Evolutionary conservation across 1,140 invertebrate species (phyloP).

Genomic region (Doryteuthis pealeii): DNA sequence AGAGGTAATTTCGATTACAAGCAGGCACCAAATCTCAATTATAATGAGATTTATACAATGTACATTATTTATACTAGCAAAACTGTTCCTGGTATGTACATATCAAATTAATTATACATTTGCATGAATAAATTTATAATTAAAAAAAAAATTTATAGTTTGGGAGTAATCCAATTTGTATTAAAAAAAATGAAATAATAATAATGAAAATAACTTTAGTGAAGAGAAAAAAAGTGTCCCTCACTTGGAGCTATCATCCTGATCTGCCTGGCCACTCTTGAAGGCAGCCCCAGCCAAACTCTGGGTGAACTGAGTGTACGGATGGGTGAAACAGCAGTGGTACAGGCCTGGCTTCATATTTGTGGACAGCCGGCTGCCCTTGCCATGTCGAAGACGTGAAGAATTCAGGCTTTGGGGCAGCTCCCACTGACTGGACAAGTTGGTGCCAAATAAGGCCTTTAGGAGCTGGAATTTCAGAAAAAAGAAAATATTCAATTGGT

Average conservation of each 20-base stretch:
- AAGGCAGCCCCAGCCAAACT: constrained; percentile 51
- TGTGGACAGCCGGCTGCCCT: constrained; percentile 39
- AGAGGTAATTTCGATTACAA: too few relatives aligned
- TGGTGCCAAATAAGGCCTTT: constrained; percentile 80
- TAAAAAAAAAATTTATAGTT: too few relatives aligned
- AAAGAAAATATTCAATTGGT: neutral
- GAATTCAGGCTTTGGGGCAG: constrained; percentile 30
- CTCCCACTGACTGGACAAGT: constrained; percentile 71
- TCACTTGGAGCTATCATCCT: constrained; percentile 48
- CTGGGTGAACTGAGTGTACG: constrained; percentile 61
- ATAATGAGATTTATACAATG: too few relatives aligned
- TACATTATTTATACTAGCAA: too few relatives aligned
- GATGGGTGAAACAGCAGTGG: constrained; percentile 58
- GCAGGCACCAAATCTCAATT: too few relatives aligned
- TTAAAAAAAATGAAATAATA: too few relatives aligned
- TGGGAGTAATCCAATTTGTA: too few relatives aligned
- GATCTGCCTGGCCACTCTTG: constrained; percentile 42
- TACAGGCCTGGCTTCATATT: constrained; percentile 58
- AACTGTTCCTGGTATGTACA: too few relatives aligned
- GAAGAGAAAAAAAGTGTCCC: neutral
- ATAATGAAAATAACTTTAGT: too few relatives aligned
- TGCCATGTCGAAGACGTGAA: constrained; percentile 36
- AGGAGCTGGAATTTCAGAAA: constrained; percentile 65
- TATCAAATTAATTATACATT: too few relatives aligned
- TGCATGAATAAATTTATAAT: too few relatives aligned